Evolutionary conservation across 92 coral and sea anemone species (phyloP).

Genomic region (Palythoa grandiflora): DNA sequence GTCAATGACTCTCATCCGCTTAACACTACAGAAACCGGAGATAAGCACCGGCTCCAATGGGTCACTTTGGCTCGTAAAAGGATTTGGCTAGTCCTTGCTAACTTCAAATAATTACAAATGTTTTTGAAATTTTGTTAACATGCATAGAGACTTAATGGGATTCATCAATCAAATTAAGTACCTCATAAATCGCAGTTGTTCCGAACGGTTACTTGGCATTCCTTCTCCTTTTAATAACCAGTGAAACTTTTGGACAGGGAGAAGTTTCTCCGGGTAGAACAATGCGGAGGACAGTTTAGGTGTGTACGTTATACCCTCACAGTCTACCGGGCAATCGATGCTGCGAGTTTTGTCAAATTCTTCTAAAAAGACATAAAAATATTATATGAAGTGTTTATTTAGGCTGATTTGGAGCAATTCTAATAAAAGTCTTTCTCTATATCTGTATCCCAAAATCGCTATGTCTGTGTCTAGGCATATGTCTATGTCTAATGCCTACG

Average conservation of each 20-base stretch:
- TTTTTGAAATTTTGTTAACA: no score
- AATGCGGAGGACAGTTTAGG: slow-evolving; percentile 75
- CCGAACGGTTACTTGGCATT: background rate
- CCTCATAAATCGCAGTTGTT: slow-evolving; percentile 41
- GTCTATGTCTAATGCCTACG: background rate
- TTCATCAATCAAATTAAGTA: background rate
- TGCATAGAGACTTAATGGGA: no score
- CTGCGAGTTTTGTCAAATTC: slow-evolving; percentile 58
- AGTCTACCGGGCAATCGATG: slow-evolving; percentile 83
- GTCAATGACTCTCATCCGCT: no score
- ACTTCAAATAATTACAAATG: no score
- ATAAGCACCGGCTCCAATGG: no score
- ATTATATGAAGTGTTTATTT: background rate
- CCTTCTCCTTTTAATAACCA: slow-evolving; percentile 34
- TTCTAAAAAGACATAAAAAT: slow-evolving; percentile 42
- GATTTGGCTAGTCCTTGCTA: no score
- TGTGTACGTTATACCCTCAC: slow-evolving; percentile 61
- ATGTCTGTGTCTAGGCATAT: background rate
- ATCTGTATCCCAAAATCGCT: background rate
- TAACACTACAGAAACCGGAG: no score
- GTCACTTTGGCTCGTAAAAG: no score
- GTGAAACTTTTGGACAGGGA: slow-evolving; percentile 33
- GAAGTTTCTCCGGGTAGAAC: slow-evolving; percentile 74
- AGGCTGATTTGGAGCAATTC: background rate
- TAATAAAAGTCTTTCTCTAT: no score